Base-by-base conservation (phyloP, 2,113 vertebrate genomes). In the Mus pahari region DNA sequence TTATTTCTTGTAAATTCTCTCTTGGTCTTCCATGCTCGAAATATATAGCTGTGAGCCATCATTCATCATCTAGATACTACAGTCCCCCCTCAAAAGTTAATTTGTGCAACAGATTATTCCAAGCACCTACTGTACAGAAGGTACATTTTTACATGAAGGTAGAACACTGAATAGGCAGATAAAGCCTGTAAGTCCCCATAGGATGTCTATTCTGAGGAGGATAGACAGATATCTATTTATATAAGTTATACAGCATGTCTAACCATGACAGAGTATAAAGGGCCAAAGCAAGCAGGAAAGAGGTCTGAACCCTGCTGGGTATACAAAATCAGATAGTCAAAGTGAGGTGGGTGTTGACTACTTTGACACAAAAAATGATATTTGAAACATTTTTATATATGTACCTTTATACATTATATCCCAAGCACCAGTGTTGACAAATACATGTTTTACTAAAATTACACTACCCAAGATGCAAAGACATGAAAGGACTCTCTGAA, bases 361-460 rank as follows among this genome's bases (percentile, higher is more conserved):
- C 36, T 68, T 64, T 68, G n/a, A 90, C 16, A 58, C 55, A 79
- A n/a, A 81, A 58, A 58, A 68, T 60, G 53, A 53, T 20, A 48
- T 94, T 75, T 60, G 68, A 58, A 91, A 91, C 74, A 66, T 78
- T 62, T 93, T 93, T 83, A 90, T 64, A 73, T 31, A 58, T 88
- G 48, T 82, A 75, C 45, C 58, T 53, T 91, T 91, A 68, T 66
- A 66, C 53, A 74, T 74, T 50, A n/a, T 83, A 94, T 82, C 58
- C 60, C 39, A 91, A 91, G 58, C 20, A 88, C 48, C 92, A 75
- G 89, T 58, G n/a, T 86, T 86, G 95, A 83, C 39, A 33, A 91
- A 82, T 66, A 83, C n/a, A 86, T 86, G 55, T 48, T 93, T 90
- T 66, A 90, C 55, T 79, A 87, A 90, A 93, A 90, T 86, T 90